Evolutionary conservation across 2,797 vertebrate species (phyloP).

Genomic region (Paramormyrops hopkinsi): DNA sequence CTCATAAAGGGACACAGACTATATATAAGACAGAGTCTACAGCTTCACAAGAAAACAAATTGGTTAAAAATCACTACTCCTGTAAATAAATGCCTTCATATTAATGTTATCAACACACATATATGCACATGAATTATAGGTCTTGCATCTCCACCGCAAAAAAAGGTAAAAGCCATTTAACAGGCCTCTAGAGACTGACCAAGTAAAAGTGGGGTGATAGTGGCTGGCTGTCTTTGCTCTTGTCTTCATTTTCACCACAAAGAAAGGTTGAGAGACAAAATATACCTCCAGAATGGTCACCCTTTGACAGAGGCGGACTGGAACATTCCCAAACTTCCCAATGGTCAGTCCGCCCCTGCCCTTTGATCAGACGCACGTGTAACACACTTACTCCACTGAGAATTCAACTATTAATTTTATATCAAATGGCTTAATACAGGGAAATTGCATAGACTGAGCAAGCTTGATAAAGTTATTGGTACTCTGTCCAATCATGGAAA

Average conservation of each 20-base stretch:
- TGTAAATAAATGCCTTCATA: neutral
- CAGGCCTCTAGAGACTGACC: neutral
- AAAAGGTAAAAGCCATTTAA: neutral
- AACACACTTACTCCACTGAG: neutral
- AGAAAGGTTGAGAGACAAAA: neutral
- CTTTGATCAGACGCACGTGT: neutral
- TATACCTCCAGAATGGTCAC: neutral
- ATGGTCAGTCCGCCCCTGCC: neutral
- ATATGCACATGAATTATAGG: neutral
- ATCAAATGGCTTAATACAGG: neutral
- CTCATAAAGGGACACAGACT: slow-evolving; percentile 11
- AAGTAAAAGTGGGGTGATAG: neutral
- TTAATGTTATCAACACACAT: slow-evolving; percentile 2
- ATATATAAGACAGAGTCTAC: neutral
- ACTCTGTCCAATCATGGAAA: neutral
- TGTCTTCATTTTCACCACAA: neutral
- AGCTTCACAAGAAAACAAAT: slow-evolving; percentile 5
- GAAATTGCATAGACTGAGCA: neutral
- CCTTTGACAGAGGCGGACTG: neutral
- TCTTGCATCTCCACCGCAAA: neutral
- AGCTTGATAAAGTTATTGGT: neutral
- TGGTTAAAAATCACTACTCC: slow-evolving; percentile 6
- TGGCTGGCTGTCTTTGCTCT: neutral
- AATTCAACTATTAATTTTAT: neutral
- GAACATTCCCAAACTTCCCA: neutral